Conservation (phyloP, 1,140 invertebrate genomes). For the Elysia chlorotica region DNA sequence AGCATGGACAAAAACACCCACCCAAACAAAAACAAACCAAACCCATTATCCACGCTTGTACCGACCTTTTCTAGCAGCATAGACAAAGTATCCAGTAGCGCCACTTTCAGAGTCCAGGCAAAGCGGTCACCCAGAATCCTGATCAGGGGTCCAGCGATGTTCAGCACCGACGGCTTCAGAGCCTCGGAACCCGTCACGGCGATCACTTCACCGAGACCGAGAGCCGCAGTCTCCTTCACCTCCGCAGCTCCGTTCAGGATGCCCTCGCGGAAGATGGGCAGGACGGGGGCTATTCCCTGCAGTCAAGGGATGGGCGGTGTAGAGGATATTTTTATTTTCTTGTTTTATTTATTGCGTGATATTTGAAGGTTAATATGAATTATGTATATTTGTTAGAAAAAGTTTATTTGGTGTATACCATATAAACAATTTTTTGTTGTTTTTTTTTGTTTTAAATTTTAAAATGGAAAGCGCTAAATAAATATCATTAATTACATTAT, state of each 20-base stretch:
- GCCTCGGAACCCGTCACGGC: conserved; percentile 74
- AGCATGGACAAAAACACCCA: too few relatives aligned
- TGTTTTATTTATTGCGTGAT: too few relatives aligned
- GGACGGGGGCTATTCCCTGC: conserved; percentile 86
- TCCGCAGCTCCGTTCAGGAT: conserved; percentile 93
- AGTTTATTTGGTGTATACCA: too few relatives aligned
- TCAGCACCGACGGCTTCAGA: conserved; percentile 91
- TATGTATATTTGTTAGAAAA: too few relatives aligned
- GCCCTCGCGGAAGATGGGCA: conserved; percentile 94
- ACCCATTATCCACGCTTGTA: too few relatives aligned
- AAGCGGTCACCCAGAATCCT: conserved; percentile 96
- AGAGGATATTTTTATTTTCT: too few relatives aligned
- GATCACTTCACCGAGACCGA: conserved; percentile 92
- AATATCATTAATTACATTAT: too few relatives aligned
- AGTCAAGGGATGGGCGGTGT: conserved; percentile 8
- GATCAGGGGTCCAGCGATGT: conserved; percentile 97
- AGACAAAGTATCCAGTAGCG: conserved; percentile 92
- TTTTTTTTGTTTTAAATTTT: too few relatives aligned
- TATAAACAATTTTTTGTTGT: too few relatives aligned
- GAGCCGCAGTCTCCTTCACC: conserved; percentile 92
- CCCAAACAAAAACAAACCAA: too few relatives aligned
- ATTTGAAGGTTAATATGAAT: too few relatives aligned
- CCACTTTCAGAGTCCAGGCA: conserved; percentile 90
- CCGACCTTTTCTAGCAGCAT: conserved; percentile 74
- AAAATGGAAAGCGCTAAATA: too few relatives aligned